Percentiles rank a stretch among this genome's conserved stretches.
phyloP scores from a whole-genome alignment of 2,113 vertebrate species.

The Proteles cristata region DNA sequence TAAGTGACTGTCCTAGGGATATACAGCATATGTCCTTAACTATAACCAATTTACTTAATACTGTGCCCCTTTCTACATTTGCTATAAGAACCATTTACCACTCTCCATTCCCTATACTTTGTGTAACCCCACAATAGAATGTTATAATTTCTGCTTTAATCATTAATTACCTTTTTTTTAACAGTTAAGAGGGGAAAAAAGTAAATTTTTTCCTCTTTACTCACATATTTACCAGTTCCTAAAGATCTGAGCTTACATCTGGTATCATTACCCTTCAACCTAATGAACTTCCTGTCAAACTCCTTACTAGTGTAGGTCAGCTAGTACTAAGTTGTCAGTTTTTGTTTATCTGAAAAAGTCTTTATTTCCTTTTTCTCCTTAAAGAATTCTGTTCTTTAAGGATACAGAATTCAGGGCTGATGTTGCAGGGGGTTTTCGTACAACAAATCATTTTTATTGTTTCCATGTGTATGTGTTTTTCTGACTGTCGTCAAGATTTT shows the following conservation, averaged over 20 bases:
- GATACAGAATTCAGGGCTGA: neutral
- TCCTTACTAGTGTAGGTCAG: neutral
- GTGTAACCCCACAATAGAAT: neutral
- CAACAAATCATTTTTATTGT: neutral
- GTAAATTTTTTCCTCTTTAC: neutral
- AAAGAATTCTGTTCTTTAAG: neutral
- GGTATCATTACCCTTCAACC: neutral
- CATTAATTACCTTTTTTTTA: neutral
- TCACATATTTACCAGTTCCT: neutral
- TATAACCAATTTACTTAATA: neutral
- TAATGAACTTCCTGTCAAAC: neutral
- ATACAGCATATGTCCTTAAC: neutral
- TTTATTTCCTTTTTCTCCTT: neutral
- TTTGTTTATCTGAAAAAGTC: neutral
- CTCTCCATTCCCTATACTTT: neutral
- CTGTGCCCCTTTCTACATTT: neutral
- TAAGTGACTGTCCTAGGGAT: neutral
- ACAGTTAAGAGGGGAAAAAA: neutral
- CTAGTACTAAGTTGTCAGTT: neutral
- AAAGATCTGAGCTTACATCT: neutral
- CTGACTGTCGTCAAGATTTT: neutral
- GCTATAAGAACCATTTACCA: neutral
- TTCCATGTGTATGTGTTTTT: neutral
- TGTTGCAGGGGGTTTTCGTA: neutral
- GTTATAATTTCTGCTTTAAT: neutral